A percentile compares a stretch with the other conserved stretches of the same genome.
Evolutionary conservation across 2,888 invertebrate species (phyloP).

Genomic region (Melieria crassipennis): DNA sequence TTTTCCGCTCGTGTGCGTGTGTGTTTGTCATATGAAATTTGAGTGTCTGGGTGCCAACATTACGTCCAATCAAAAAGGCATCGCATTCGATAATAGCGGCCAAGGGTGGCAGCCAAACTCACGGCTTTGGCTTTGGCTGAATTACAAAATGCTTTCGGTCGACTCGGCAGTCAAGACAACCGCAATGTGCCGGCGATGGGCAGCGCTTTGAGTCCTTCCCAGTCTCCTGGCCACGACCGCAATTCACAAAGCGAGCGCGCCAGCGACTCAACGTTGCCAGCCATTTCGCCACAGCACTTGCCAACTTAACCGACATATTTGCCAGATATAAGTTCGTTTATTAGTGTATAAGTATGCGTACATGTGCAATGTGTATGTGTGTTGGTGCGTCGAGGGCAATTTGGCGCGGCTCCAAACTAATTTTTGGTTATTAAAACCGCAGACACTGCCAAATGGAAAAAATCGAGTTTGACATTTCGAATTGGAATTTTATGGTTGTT

Average conservation of each 20-base stretch:
- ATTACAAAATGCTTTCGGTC: background rate
- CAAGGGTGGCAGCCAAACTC: background rate
- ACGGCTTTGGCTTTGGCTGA: background rate
- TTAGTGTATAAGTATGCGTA: background rate
- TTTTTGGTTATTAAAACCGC: slow-evolving; percentile 33
- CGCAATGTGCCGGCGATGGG: background rate
- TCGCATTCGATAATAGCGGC: slow-evolving; percentile 23
- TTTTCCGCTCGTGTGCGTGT: background rate
- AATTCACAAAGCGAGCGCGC: too few relatives aligned
- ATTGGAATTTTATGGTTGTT: slow-evolving; percentile 28
- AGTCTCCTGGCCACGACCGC: too few relatives aligned
- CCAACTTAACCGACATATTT: background rate
- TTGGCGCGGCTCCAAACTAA: slow-evolving; percentile 30
- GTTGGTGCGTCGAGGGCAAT: slow-evolving; percentile 7
- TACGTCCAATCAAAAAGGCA: slow-evolving; percentile 17
- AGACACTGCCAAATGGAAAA: background rate
- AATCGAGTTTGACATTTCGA: slow-evolving; percentile 26
- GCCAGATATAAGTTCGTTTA: background rate
- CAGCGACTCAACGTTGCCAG: too few relatives aligned
- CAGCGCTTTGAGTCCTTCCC: background rate
- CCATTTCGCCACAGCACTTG: background rate
- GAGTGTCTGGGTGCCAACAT: background rate
- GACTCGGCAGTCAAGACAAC: background rate
- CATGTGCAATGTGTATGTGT: background rate
- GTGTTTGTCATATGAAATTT: background rate